A percentile compares a stretch with the other conserved stretches of the same genome.
Conservation (phyloP, 2,888 invertebrate species). For the Aspidiotus destructor region DNA sequence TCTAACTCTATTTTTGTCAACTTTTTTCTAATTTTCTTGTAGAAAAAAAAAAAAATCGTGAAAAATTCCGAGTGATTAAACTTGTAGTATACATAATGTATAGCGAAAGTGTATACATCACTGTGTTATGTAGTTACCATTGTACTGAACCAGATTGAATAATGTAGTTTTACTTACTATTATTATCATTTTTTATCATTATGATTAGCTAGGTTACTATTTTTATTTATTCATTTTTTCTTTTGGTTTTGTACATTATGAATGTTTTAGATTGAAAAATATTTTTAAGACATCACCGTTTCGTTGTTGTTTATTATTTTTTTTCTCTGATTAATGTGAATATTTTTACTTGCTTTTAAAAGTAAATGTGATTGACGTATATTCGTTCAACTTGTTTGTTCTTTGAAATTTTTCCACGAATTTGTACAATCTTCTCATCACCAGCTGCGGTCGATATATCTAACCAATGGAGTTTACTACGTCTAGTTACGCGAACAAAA, state of each 20-base stretch:
- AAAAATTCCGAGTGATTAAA: no score
- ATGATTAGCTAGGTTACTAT: neutral
- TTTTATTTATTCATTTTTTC: neutral
- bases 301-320: slow-evolving; percentile 8
- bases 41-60: no score
- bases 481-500: no score
- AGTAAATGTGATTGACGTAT: slow-evolving; percentile 12
- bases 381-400: no score
- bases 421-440: no score
- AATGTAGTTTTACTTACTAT: no score
- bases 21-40: no score
- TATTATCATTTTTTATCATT: slow-evolving; percentile 9
- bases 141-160: neutral
- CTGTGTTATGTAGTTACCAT: slow-evolving; percentile 27
- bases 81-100: slow-evolving; percentile 16
- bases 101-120: slow-evolving; percentile 25
- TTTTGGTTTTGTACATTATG: slow-evolving; percentile 10
- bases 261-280: neutral
- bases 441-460: no score
- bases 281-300: neutral
- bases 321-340: slow-evolving; percentile 19
- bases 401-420: no score
- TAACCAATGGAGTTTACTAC: no score
- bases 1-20: no score
- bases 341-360: slow-evolving; percentile 16